Percentiles rank a stretch among this genome's conserved stretches.
Conservation (phyloP, 2,113 vertebrate genomes). For the Petrocephalus microphthalmus region DNA sequence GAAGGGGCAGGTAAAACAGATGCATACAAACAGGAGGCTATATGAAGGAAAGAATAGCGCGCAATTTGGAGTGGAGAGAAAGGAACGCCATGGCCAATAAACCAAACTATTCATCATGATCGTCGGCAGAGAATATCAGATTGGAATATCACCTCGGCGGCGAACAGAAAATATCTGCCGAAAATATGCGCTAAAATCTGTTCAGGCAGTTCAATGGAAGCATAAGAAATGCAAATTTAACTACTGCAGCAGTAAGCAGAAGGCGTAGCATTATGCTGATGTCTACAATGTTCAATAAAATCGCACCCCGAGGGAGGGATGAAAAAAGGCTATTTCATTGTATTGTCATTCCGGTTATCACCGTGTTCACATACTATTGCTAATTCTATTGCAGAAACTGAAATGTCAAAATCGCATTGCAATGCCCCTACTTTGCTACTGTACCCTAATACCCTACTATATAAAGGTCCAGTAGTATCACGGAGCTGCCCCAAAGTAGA, state of each 20-base stretch:
- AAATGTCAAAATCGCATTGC: neutral
- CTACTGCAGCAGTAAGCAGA: neutral
- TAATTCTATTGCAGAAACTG: neutral
- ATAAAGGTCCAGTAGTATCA: neutral
- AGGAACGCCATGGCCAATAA: neutral
- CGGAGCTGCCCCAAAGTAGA: neutral
- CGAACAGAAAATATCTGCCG: neutral
- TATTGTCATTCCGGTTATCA: conserved; percentile 7
- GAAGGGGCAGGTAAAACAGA: neutral
- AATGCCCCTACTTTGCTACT: neutral
- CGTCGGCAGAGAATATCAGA: neutral
- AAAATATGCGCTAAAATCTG: conserved; percentile 3
- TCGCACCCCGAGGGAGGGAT: neutral
- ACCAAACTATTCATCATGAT: conserved; percentile 2
- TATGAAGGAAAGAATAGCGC: neutral
- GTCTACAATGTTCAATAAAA: conserved; percentile 10
- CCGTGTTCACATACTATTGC: neutral
- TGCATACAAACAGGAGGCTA: neutral
- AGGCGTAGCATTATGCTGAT: neutral
- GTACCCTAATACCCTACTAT: neutral
- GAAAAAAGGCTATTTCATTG: neutral
- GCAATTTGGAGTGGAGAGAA: neutral
- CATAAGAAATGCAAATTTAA: conserved; percentile 7
- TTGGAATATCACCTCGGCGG: neutral
- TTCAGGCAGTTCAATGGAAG: conserved; percentile 8